Percentiles rank a stretch among this genome's conserved stretches.
phyloP scores from a whole-genome alignment of 1,140 invertebrate genomes.

The Colletes gigas region DNA sequence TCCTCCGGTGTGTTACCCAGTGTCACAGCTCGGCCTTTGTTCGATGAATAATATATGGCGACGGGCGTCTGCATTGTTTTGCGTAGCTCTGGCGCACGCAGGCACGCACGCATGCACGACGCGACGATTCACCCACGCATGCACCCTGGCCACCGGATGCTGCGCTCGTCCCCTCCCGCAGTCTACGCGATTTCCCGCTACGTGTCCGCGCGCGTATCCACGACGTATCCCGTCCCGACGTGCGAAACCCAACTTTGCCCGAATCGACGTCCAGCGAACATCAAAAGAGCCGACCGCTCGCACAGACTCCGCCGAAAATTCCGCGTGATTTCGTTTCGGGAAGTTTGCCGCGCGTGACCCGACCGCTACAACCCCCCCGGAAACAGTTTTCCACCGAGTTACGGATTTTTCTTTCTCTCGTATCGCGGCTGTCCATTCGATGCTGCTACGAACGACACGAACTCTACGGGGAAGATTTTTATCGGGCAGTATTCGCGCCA shows the following conservation, averaged over 20 bases:
- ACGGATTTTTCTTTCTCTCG: no score
- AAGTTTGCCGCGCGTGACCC: neutral
- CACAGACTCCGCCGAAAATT: constrained; percentile 42
- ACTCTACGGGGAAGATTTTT: no score
- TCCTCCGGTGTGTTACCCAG: constrained; percentile 57
- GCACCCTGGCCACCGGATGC: constrained; percentile 67
- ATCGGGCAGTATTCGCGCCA: no score
- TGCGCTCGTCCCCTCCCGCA: constrained; percentile 61
- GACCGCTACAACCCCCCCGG: neutral
- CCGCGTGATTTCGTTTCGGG: constrained; percentile 33
- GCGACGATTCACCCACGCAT: constrained; percentile 15
- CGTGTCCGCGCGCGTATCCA: constrained; percentile 54
- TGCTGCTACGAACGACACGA: no score
- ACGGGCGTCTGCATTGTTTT: constrained; percentile 71
- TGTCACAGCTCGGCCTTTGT: constrained; percentile 56
- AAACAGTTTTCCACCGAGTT: no score
- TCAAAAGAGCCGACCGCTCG: constrained; percentile 54
- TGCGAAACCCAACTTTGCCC: constrained; percentile 52
- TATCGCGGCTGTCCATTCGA: no score
- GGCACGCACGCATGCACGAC: constrained; percentile 22
- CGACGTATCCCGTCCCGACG: constrained; percentile 56
- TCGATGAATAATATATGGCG: constrained; percentile 74
- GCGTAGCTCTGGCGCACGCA: constrained; percentile 51
- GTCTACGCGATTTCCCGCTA: constrained; percentile 72
- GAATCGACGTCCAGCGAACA: constrained; percentile 48